Base-by-base conservation (phyloP, 2,797 vertebrate species). In the Gambelia wislizenii region DNA sequence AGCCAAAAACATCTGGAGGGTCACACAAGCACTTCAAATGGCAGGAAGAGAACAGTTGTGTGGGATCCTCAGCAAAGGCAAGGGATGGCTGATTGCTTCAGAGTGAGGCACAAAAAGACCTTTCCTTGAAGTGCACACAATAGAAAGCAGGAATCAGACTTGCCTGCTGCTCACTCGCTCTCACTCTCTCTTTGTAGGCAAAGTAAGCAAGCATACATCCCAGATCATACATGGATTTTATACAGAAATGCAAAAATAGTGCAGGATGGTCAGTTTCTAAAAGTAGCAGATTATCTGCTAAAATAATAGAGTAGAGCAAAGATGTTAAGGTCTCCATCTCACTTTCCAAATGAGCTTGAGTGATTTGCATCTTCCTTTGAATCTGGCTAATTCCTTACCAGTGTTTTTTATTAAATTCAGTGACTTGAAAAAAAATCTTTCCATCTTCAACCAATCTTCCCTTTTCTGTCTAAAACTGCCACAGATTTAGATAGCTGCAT, bases 291-390 rank as follows among this genome's bases (percentile, higher is more conserved):
- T 76, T 83, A 0, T 77, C 56, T 74, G 87, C 27, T 56, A 85
- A 13, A 4, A n/a, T n/a, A n/a, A n/a, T n/a, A n/a, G n/a, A 78
- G 70, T 52, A 91, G 85, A 16, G 69, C 13, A 0, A 9, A 80
- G 30, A 69, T 25, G 5, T 77, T 56, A 36, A 0, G 83, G 4
- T 52, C 75, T 47, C 47, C 79, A 75, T 0, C 80, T 86, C 88
- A 2, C 25, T 91, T 92, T 39, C 49, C 72, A 81, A 92, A 88
- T 33, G 54, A 30, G 0, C 36, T 56, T 61, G 59, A 13, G 89
- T 10, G 4, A 88, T 89, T 91, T 83, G 0, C 61, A 88, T 88
- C 67, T 7, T 77, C 87, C 89, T 52, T 20, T 52, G 67, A 88
- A 74, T 39, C 3, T 27, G 67, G 59, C 14, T 80, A 80, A 6